Conservation (phyloP, 2,797 vertebrate species). For the Halcyon chelicuti region DNA sequence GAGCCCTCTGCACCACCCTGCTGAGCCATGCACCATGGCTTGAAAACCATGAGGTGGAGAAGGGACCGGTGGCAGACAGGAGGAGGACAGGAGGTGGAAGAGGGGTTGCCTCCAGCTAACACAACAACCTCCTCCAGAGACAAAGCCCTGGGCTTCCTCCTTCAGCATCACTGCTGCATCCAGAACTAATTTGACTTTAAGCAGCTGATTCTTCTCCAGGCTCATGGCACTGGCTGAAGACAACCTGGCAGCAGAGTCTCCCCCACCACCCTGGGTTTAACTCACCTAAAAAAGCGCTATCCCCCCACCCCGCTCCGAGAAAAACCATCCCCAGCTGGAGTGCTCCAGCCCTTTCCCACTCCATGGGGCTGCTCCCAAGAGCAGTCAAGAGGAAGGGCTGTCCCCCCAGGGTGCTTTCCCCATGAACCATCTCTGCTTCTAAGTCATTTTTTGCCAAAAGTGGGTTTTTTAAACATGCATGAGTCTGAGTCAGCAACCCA, state of each 20-base stretch:
- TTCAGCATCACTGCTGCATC: not conserved
- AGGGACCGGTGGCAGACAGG: not conserved
- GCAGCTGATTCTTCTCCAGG: not conserved
- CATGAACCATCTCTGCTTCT: not conserved
- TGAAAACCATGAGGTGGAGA: not conserved
- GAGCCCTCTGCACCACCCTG: not conserved
- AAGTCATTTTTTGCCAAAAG: not conserved
- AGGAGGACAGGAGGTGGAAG: not conserved
- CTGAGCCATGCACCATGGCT: not conserved
- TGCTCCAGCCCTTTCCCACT: not conserved
- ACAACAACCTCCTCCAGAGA: not conserved
- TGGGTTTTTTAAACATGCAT: not conserved
- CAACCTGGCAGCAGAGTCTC: not conserved
- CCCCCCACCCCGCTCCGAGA: not conserved
- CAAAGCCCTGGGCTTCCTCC: not conserved
- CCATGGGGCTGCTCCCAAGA: not conserved
- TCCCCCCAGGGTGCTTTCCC: not conserved
- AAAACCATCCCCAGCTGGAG: not conserved
- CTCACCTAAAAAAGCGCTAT: not conserved
- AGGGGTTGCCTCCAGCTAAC: not conserved
- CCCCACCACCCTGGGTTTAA: not conserved
- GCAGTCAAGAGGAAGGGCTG: not conserved
- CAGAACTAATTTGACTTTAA: not conserved
- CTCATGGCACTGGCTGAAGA: not conserved
- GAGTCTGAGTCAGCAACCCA: conserved; percentile 16